These are phyloP conservation scores for Empis stercorea DNA, from an alignment of 2,888 invertebrate species.

Conservation along the genomic window DNA sequence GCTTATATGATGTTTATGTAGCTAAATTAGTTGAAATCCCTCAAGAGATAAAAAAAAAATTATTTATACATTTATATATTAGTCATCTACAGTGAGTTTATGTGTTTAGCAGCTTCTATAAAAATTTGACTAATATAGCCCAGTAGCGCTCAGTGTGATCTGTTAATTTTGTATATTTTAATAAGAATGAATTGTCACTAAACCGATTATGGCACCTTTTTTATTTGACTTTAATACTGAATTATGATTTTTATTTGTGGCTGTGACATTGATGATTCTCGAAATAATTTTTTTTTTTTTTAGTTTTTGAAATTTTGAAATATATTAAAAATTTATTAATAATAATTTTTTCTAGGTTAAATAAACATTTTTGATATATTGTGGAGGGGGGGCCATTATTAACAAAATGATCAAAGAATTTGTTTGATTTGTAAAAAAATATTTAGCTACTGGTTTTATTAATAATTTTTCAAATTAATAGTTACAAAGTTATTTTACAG, in stretches of 20 bases:
- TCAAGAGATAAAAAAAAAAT: too few species aligned
- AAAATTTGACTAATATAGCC: too few species aligned
- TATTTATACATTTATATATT: too few species aligned
- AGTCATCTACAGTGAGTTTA: too few species aligned
- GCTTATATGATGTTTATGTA: too few species aligned
- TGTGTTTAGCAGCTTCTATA: too few species aligned
- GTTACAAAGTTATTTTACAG: too few species aligned
- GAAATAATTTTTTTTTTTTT: not conserved
- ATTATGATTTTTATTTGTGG: not conserved
- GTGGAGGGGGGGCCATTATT: not conserved
- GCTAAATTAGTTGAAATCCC: too few species aligned
- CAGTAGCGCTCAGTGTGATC: too few species aligned
- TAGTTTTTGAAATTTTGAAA: too few species aligned
- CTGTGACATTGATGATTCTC: not conserved
- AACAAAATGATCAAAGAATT: not conserved
- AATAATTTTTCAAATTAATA: not conserved
- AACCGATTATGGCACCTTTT: conserved; percentile 7
- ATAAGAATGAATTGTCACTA: not conserved
- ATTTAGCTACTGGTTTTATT: conserved; percentile 6
- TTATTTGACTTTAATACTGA: conserved; percentile 6
- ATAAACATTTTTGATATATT: not conserved
- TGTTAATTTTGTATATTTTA: not conserved
- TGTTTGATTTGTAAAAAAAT: not conserved
- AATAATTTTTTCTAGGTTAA: too few species aligned
- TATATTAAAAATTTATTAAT: too few species aligned